A percentile compares a stretch with the other conserved stretches of the same genome.
phyloP scores from a whole-genome alignment of 2,113 vertebrate species.

The Kobus ellipsiprymnus region DNA sequence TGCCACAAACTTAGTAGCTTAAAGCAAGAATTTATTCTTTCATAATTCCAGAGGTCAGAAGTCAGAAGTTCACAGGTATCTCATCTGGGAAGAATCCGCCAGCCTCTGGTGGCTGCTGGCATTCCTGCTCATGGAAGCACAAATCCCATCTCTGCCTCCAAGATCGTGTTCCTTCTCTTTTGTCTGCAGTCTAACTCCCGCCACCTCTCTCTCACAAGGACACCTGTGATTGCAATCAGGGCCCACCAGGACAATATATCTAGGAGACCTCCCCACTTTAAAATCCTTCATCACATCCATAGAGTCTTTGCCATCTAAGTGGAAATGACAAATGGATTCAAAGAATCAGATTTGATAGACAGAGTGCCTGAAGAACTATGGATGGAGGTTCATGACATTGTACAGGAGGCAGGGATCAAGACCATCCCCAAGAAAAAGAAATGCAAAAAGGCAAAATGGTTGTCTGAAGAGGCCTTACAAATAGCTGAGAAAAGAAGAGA shows the following conservation, averaged over 20 bases:
- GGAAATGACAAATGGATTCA: neutral
- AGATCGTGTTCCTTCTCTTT: neutral
- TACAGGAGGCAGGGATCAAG: neutral
- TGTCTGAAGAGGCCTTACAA: neutral
- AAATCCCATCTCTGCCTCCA: rapidly evolving
- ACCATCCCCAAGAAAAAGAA: neutral
- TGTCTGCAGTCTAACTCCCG: rapidly evolving
- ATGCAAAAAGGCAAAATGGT: neutral
- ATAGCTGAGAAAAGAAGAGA: neutral
- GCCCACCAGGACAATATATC: neutral
- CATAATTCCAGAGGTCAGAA: neutral
- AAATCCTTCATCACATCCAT: too few species aligned
- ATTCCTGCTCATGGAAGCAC: rapidly evolving
- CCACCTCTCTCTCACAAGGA: neutral
- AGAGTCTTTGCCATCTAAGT: neutral
- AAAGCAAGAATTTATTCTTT: too few species aligned
- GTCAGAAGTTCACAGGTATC: neutral
- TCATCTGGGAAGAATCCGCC: rapidly evolving
- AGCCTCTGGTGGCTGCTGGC: rapidly evolving
- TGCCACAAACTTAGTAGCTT: rapidly evolving
- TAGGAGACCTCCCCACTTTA: too few species aligned
- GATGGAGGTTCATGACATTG: neutral
- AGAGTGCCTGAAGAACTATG: neutral
- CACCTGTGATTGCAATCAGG: too few species aligned
- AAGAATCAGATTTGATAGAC: neutral